Evolutionary conservation across 2,888 invertebrate species (phyloP).

Genomic region (Imbricaverruca yamaguchii): DNA sequence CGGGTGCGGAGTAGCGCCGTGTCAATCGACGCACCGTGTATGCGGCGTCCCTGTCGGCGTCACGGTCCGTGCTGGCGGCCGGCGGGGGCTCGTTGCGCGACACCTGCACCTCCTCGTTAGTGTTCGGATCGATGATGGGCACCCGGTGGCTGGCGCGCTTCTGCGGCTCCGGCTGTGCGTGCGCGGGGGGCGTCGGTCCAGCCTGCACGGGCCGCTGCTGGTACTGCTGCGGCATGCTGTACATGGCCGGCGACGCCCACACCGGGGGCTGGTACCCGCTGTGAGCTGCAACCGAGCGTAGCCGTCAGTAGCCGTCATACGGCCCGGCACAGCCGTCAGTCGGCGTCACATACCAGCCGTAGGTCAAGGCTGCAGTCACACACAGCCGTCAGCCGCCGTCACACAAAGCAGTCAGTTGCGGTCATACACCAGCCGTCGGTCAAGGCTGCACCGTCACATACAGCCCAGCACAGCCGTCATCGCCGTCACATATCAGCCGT

Average conservation of each 20-base stretch:
- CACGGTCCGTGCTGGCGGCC: neutral
- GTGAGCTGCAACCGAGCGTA: neutral
- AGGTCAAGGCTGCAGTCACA: too few species aligned
- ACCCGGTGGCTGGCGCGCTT: neutral
- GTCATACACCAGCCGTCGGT: too few species aligned
- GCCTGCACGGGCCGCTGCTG: neutral
- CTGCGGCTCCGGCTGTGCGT: neutral
- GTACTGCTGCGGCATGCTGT: neutral
- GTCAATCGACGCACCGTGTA: neutral
- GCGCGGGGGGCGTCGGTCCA: neutral
- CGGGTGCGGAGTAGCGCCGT: neutral
- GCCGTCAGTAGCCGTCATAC: neutral
- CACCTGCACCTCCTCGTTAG: neutral
- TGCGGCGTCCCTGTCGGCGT: neutral
- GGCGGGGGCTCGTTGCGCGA: neutral
- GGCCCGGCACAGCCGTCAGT: too few species aligned
- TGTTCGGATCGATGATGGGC: neutral
- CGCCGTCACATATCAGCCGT: too few species aligned
- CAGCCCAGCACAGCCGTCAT: too few species aligned
- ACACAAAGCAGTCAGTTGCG: too few species aligned
- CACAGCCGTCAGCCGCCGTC: too few species aligned
- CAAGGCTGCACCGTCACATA: too few species aligned
- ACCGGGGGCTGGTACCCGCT: neutral
- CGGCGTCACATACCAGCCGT: too few species aligned
- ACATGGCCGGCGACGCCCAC: neutral